A percentile compares a stretch with the other conserved stretches of the same genome.
Evolutionary conservation across 2,113 vertebrate species (phyloP).

Genomic region (Scolopax mira): DNA sequence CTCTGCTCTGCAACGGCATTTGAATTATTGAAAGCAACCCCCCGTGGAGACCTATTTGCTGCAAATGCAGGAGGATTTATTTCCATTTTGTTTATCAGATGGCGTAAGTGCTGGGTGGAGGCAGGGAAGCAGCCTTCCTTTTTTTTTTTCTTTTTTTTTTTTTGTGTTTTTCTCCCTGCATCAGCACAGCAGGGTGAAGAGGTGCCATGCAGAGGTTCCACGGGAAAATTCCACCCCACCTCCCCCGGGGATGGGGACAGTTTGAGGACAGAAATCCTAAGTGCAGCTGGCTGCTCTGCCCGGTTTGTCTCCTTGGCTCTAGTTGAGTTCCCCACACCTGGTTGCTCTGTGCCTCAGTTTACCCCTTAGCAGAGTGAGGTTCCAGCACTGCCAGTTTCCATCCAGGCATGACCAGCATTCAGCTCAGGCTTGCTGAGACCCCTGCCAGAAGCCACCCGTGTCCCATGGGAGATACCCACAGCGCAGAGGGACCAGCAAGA

Average conservation of each 20-base stretch:
- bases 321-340: fast-evolving
- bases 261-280: neutral
- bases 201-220: fast-evolving
- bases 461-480: fast-evolving
- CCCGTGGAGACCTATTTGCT: slow-evolving; percentile 63
- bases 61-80: slow-evolving; percentile 53
- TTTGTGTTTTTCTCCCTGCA: neutral
- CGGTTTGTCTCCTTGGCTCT: neutral
- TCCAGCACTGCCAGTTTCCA: neutral
- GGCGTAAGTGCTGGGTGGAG: slow-evolving; percentile 15
- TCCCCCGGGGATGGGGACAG: neutral
- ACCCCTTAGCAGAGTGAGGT: fast-evolving
- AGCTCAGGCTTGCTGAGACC: neutral
- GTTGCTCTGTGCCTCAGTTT: neutral
- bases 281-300: fast-evolving
- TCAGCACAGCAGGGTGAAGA: neutral
- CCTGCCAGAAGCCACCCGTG: neutral
- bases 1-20: slow-evolving; percentile 46
- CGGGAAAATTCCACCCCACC: neutral
- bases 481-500: fast-evolving
- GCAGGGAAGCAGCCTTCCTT: neutral
- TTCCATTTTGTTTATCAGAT: slow-evolving; percentile 62
- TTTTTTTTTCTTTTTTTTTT: neutral
- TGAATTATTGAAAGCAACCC: slow-evolving; percentile 72
- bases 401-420: neutral